Conservation (phyloP, 2,113 vertebrate genomes). For the Dolichotis patagonum region DNA sequence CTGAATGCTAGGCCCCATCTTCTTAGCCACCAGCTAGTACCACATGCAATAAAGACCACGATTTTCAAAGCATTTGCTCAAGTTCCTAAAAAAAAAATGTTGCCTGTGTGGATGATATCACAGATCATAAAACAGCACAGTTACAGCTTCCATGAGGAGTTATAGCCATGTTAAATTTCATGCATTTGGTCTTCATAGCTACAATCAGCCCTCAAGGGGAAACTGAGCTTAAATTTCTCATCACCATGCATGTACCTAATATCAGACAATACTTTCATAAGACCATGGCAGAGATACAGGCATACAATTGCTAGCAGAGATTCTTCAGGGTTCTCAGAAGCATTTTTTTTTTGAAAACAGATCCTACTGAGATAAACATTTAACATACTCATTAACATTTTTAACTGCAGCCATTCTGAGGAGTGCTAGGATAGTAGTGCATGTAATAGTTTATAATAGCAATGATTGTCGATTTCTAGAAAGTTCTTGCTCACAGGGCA, state of each 20-base stretch:
- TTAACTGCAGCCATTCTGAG: neutral
- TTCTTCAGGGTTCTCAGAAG: neutral
- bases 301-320: neutral
- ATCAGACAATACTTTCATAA: neutral
- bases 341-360: neutral
- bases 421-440: neutral
- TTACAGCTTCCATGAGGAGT: neutral
- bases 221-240: neutral
- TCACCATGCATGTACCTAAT: neutral
- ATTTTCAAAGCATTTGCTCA: neutral
- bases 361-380: neutral
- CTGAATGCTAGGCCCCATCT: neutral
- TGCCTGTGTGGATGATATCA: neutral
- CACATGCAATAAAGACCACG: neutral
- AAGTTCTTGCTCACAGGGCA: neutral
- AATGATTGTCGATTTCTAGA: slow-evolving; percentile 11
- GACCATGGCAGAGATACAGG: neutral
- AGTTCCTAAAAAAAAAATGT: neutral
- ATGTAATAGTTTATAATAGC: neutral
- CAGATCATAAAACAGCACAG: neutral
- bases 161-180: neutral
- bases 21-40: neutral
- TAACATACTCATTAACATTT: neutral
- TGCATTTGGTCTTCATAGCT: neutral
- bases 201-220: neutral